phyloP scores from a whole-genome alignment of 2,113 vertebrate genomes.

The Turdus rufiventris region DNA sequence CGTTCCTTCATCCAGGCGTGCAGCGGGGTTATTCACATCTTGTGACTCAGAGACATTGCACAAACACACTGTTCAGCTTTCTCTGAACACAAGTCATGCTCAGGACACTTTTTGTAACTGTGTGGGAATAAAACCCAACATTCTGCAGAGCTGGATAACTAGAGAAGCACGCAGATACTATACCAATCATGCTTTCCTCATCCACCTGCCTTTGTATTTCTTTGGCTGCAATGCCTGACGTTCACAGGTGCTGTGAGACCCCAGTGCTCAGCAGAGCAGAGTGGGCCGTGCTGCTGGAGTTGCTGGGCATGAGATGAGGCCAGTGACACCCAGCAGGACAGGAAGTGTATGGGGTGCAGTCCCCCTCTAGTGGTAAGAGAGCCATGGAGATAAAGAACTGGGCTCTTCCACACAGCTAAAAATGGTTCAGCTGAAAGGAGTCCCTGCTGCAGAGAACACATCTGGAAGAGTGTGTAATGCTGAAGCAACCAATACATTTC shows the following conservation, averaged over 20 bases:
- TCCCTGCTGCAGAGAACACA: background rate
- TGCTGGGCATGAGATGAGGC: background rate
- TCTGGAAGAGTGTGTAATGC: background rate
- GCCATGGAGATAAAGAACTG: background rate
- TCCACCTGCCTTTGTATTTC: rapidly evolving
- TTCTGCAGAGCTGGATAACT: background rate
- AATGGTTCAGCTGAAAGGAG: background rate
- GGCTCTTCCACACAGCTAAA: background rate
- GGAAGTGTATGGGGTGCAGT: rapidly evolving
- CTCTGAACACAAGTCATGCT: background rate
- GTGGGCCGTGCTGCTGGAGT: background rate
- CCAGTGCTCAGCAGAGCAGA: background rate
- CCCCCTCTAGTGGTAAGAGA: conserved; percentile 36
- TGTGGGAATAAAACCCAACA: background rate
- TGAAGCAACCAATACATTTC: background rate
- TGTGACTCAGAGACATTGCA: background rate
- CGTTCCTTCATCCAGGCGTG: rapidly evolving
- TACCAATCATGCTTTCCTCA: background rate
- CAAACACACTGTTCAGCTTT: background rate
- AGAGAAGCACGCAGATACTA: background rate
- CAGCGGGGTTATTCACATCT: background rate
- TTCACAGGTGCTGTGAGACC: background rate
- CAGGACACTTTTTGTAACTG: background rate
- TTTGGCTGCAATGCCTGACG: background rate
- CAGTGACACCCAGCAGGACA: background rate